Percentiles rank a stretch among this genome's conserved stretches.
Conservation (phyloP, 2,797 vertebrate genomes). For the Heteromormyrus szaboi region DNA sequence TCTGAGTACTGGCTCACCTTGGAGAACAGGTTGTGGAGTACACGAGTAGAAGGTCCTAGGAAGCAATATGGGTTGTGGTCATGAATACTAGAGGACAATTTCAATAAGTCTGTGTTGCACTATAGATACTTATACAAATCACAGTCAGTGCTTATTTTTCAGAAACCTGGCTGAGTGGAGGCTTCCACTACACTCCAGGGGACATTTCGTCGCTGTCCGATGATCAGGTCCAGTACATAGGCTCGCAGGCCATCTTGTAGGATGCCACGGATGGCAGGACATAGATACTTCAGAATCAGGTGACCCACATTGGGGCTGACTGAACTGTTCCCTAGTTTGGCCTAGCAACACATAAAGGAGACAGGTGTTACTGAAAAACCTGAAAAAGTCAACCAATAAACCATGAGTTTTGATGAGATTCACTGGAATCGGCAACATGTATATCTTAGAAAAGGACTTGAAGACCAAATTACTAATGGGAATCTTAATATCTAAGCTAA, state of each 20-base stretch:
- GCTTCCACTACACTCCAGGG: slow-evolving; percentile 93
- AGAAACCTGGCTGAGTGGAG: slow-evolving; percentile 84
- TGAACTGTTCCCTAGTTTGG: slow-evolving; percentile 92
- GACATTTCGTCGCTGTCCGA: slow-evolving; percentile 84
- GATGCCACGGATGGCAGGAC: slow-evolving; percentile 80
- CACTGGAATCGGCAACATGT: background rate
- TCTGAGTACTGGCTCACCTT: slow-evolving; percentile 88
- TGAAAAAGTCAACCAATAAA: background rate
- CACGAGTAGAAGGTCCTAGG: slow-evolving; percentile 85
- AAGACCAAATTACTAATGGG: background rate
- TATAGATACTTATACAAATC: background rate
- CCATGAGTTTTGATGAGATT: background rate
- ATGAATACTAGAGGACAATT: background rate
- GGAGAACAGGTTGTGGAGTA: slow-evolving; percentile 78
- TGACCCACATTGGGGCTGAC: slow-evolving; percentile 95
- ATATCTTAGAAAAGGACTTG: background rate
- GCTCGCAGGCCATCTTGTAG: slow-evolving; percentile 86
- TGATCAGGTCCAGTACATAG: slow-evolving; percentile 84
- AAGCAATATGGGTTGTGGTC: background rate
- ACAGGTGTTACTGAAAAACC: background rate
- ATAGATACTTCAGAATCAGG: slow-evolving; percentile 92
- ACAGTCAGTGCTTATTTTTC: background rate
- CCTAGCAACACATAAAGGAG: slow-evolving; percentile 53
- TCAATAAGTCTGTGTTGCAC: background rate
- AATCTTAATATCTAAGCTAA: background rate